These are phyloP conservation scores for Calephelis perditalis DNA, from an alignment of 2,888 invertebrate species.

Conservation along the genomic window DNA sequence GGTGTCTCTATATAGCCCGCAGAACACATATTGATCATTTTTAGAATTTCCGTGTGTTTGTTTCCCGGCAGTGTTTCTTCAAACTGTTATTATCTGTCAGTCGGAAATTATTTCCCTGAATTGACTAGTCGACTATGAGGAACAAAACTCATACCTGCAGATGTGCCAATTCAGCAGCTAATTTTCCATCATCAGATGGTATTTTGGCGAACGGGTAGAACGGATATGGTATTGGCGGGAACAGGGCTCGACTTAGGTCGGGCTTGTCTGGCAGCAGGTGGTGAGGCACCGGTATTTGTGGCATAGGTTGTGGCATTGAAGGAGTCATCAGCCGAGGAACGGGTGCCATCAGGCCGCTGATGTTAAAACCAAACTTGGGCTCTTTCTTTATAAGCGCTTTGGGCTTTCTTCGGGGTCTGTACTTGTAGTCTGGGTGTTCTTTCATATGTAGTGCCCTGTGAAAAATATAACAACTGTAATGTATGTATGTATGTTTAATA, in stretches of 20 bases:
- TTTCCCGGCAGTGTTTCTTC: too few species aligned
- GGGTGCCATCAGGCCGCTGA: slow-evolving; percentile 81
- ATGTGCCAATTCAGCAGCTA: slow-evolving; percentile 84
- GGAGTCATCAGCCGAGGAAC: slow-evolving; percentile 69
- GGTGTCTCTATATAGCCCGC: too few species aligned
- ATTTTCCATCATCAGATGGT: slow-evolving; percentile 71
- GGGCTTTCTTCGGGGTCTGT: slow-evolving; percentile 91
- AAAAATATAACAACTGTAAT: slow-evolving; percentile 31
- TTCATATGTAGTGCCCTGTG: slow-evolving; percentile 94
- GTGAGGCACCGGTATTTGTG: slow-evolving; percentile 65
- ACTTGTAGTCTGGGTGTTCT: slow-evolving; percentile 95
- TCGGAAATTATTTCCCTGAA: too few species aligned
- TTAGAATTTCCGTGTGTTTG: too few species aligned
- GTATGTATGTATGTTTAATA: too few species aligned
- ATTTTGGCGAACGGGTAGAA: slow-evolving; percentile 82
- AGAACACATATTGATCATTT: too few species aligned
- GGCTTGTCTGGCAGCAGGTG: slow-evolving; percentile 78
- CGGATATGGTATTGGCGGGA: slow-evolving; percentile 84
- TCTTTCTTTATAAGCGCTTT: slow-evolving; percentile 91
- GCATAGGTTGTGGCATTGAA: slow-evolving; percentile 62
- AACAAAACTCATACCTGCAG: slow-evolving; percentile 59
- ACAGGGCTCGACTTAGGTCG: slow-evolving; percentile 81
- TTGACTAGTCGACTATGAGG: neutral
- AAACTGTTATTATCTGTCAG: too few species aligned
- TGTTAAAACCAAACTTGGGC: slow-evolving; percentile 84